Conservation (phyloP, 2,797 vertebrate species). For the Macropodus opercularis region DNA sequence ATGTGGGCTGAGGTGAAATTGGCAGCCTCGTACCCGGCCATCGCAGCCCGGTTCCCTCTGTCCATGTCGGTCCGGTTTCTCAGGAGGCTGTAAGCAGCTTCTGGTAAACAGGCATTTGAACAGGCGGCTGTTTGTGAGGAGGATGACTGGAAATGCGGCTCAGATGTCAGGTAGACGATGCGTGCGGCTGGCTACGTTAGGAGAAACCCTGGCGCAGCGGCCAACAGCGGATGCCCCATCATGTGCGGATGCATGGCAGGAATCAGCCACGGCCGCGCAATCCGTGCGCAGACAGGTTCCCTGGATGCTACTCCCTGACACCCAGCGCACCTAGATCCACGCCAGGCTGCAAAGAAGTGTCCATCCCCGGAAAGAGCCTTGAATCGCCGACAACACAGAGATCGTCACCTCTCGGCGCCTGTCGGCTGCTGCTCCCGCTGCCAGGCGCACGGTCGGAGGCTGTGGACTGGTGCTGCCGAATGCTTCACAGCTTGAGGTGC, state of each 20-base stretch:
- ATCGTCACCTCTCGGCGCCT: conserved; percentile 17
- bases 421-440: conserved; percentile 35
- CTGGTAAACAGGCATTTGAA: conserved; percentile 29
- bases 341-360: conserved; percentile 31
- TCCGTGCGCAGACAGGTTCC: conserved; percentile 32
- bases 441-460: conserved; percentile 33
- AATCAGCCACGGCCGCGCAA: conserved; percentile 13
- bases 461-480: conserved; percentile 26
- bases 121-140: not conserved
- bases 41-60: conserved; percentile 75
- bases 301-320: conserved; percentile 32
- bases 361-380: conserved; percentile 21
- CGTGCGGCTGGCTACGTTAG: conserved; percentile 14
- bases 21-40: conserved; percentile 74
- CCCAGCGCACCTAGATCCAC: conserved; percentile 20
- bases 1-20: conserved; percentile 71
- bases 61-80: conserved; percentile 70
- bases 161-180: conserved; percentile 7
- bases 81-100: conserved; percentile 28
- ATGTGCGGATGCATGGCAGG: conserved; percentile 26
- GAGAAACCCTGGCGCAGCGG: conserved; percentile 15
- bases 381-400: conserved; percentile 10
- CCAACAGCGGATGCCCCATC: conserved; percentile 9
- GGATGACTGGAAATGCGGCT: not conserved
- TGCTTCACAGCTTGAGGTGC: conserved; percentile 45